A percentile compares a stretch with the other conserved stretches of the same genome.
Conservation (phyloP, 2,888 invertebrate species). For the Pycnomerus fuliginosus region DNA sequence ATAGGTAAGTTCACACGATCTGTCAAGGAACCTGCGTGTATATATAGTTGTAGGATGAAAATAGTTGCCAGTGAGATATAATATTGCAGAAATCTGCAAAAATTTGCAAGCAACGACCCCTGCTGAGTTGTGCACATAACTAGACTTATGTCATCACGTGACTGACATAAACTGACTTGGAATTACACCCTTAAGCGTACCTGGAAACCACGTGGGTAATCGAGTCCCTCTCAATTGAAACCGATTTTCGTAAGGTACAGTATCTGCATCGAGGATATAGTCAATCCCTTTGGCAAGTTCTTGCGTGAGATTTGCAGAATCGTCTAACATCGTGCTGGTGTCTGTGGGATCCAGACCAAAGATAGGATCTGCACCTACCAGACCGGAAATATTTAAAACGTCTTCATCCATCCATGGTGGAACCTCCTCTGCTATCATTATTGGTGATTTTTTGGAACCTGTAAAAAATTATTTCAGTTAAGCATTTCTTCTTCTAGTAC, state of each 20-base stretch:
- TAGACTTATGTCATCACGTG: too few relatives aligned
- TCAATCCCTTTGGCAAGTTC: slow-evolving; percentile 42
- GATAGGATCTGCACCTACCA: slow-evolving; percentile 36
- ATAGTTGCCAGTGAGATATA: too few relatives aligned
- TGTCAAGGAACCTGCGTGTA: too few relatives aligned
- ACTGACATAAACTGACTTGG: too few relatives aligned
- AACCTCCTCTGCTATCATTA: slow-evolving; percentile 4
- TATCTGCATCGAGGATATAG: slow-evolving; percentile 44
- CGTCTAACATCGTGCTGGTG: slow-evolving; percentile 30
- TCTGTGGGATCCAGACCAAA: slow-evolving; percentile 29
- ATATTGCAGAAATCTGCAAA: too few relatives aligned
- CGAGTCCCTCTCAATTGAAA: slow-evolving; percentile 48
- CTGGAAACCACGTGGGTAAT: slow-evolving; percentile 48
- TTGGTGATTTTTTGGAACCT: not conserved
- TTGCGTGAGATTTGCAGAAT: slow-evolving; percentile 21
- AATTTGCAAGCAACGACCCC: too few relatives aligned
- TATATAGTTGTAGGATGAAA: too few relatives aligned
- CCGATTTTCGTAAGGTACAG: slow-evolving; percentile 42
- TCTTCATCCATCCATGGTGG: slow-evolving; percentile 9
- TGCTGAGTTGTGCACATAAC: too few relatives aligned
- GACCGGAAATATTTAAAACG: slow-evolving; percentile 10
- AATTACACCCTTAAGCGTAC: too few relatives aligned
- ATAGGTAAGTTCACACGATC: too few relatives aligned
- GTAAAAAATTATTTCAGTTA: too few relatives aligned
- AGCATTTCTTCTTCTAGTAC: not conserved